Evolutionary conservation across 2,113 vertebrate species (phyloP).

Genomic region (Zeus faber): DNA sequence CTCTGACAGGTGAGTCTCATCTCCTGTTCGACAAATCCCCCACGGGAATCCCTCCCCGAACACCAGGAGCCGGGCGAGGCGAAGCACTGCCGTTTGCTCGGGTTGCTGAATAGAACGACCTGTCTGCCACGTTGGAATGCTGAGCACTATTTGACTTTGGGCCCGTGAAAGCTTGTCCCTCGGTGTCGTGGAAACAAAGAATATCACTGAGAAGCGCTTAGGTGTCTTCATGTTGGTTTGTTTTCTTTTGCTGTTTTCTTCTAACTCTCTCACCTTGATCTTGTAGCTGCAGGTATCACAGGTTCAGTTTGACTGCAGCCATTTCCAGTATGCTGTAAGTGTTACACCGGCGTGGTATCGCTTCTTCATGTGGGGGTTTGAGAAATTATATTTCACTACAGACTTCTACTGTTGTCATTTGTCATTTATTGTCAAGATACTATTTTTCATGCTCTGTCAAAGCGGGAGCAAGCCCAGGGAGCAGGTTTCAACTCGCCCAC

Average conservation of each 20-base stretch:
- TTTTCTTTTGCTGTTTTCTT: constrained; percentile 27
- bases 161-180: constrained; percentile 59
- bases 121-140: constrained; percentile 57
- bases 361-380: too few species aligned
- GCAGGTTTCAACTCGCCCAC: constrained; percentile 52
- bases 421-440: too few species aligned
- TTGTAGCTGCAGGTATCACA: too few species aligned
- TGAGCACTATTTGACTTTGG: constrained; percentile 65
- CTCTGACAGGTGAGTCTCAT: constrained; percentile 61
- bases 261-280: constrained; percentile 62
- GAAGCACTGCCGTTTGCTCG: constrained; percentile 34
- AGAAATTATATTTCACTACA: too few species aligned
- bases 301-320: too few species aligned
- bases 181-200: constrained; percentile 39
- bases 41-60: constrained; percentile 2
- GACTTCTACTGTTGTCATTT: too few species aligned
- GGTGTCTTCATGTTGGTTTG: too few species aligned
- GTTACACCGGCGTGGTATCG: too few species aligned
- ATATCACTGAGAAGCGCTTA: constrained; percentile 50
- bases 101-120: constrained; percentile 43
- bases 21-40: constrained; percentile 28
- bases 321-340: too few species aligned
- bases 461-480: constrained; percentile 10
- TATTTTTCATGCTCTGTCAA: too few species aligned
- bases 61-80: constrained; percentile 13